A percentile compares a stretch with the other conserved stretches of the same genome.
Evolutionary conservation across 2,888 invertebrate genomes (phyloP).

Genomic region (Dendrolimus houi): DNA sequence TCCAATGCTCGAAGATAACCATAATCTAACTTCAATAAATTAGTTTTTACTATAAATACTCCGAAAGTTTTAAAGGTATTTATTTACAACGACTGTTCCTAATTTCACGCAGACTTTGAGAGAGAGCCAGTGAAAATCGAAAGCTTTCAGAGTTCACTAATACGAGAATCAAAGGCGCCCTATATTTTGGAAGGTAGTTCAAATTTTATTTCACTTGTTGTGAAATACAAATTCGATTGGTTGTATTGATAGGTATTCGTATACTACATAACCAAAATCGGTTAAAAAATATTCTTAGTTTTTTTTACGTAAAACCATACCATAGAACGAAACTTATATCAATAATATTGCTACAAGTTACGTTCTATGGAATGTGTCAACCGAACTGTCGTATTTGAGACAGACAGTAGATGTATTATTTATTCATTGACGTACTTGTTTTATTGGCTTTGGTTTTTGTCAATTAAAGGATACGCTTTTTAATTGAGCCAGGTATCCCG

Average conservation of each 20-base stretch:
- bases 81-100: constrained; percentile 27
- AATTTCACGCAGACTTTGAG: constrained; percentile 43
- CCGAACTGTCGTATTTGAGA: no score
- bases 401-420: constrained; percentile 14
- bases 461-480: constrained; percentile 54
- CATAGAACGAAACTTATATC: no score
- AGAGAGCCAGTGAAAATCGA: constrained; percentile 34
- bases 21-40: no score
- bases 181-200: constrained; percentile 18
- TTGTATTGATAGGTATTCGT: neutral
- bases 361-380: no score
- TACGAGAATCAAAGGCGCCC: constrained; percentile 17
- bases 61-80: no score
- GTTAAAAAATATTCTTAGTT: no score
- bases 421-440: constrained; percentile 27
- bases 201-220: constrained; percentile 14
- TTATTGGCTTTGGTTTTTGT: constrained; percentile 36
- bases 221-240: constrained; percentile 12
- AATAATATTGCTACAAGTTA: no score
- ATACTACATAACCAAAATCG: no score
- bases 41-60: no score
- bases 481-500: constrained; percentile 53
- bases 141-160: constrained; percentile 20
- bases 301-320: neutral
- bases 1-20: no score